These are phyloP conservation scores for Eubasilissa regina DNA, from an alignment of 1,140 invertebrate genomes.

Conservation along the genomic window DNA sequence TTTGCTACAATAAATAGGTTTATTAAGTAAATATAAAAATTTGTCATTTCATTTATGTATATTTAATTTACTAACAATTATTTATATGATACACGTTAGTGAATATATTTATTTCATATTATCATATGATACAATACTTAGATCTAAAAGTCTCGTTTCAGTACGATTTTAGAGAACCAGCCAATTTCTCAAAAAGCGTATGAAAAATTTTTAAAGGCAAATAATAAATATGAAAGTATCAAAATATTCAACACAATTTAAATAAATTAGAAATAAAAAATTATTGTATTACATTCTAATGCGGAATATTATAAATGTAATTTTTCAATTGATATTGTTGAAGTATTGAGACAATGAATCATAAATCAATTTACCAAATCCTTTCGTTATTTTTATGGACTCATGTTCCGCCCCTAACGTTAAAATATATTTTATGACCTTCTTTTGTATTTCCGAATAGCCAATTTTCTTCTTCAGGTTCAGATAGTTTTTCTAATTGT, in stretches of 20 bases:
- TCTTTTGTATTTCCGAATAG: neutral
- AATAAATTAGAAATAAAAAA: neutral
- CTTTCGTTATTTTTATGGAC: neutral
- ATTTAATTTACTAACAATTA: neutral
- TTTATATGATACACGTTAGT: too few species aligned
- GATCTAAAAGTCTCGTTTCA: neutral
- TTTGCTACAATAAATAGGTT: too few species aligned
- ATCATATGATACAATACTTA: too few species aligned
- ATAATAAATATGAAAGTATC: neutral
- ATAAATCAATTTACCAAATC: neutral
- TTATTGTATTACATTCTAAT: neutral
- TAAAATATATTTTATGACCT: slow-evolving; percentile 21
- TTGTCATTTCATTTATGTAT: neutral
- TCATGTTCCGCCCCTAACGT: slow-evolving; percentile 33
- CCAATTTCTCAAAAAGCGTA: slow-evolving; percentile 52
- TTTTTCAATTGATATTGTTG: neutral
- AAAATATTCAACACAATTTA: neutral
- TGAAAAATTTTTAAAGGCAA: neutral
- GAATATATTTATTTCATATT: too few species aligned
- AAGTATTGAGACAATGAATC: neutral
- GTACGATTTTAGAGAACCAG: slow-evolving; percentile 54
- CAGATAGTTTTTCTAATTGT: neutral
- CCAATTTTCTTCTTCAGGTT: slow-evolving; percentile 2
- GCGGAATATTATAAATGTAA: too few species aligned
- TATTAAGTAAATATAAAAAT: too few species aligned